Conservation (phyloP, 2,888 invertebrate genomes). For the Aleiodes leptofemur region DNA sequence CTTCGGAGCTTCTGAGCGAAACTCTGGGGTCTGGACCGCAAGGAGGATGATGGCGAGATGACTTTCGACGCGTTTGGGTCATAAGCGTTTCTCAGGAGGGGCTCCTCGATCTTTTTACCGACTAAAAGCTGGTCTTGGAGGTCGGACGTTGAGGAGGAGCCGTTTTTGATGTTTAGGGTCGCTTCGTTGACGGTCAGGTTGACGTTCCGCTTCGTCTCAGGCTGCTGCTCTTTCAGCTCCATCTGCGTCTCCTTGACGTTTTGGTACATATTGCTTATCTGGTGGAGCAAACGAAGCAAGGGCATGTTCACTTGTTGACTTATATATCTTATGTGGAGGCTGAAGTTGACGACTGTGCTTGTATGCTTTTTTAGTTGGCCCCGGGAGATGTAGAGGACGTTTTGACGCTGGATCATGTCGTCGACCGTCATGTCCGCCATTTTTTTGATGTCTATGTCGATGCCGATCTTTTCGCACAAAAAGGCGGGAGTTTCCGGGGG, state of each 20-base stretch:
- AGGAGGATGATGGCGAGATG: slow-evolving; percentile 78
- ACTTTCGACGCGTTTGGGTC: slow-evolving; percentile 69
- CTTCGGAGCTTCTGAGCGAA: slow-evolving; percentile 92
- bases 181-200: slow-evolving; percentile 73
- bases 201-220: slow-evolving; percentile 70
- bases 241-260: slow-evolving; percentile 96
- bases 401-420: slow-evolving; percentile 88
- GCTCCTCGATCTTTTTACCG: slow-evolving; percentile 69
- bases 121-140: slow-evolving; percentile 78
- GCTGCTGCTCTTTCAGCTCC: slow-evolving; percentile 87
- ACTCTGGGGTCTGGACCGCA: slow-evolving; percentile 85
- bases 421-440: slow-evolving; percentile 93
- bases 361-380: slow-evolving; percentile 93
- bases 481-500: slow-evolving; percentile 90
- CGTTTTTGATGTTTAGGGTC: slow-evolving; percentile 77
- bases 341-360: slow-evolving; percentile 93
- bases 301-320: slow-evolving; percentile 99
- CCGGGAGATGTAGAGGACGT: slow-evolving; percentile 90
- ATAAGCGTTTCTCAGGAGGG: slow-evolving; percentile 62
- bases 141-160: slow-evolving; percentile 81
- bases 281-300: slow-evolving; percentile 91
- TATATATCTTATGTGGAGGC: slow-evolving; percentile 90
- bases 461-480: slow-evolving; percentile 92
- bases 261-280: slow-evolving; percentile 98
- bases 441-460: slow-evolving; percentile 92